Percentiles rank a stretch among this genome's conserved stretches.
phyloP scores from a whole-genome alignment of 2,113 vertebrate species.

The Petrocephalus zakoni region DNA sequence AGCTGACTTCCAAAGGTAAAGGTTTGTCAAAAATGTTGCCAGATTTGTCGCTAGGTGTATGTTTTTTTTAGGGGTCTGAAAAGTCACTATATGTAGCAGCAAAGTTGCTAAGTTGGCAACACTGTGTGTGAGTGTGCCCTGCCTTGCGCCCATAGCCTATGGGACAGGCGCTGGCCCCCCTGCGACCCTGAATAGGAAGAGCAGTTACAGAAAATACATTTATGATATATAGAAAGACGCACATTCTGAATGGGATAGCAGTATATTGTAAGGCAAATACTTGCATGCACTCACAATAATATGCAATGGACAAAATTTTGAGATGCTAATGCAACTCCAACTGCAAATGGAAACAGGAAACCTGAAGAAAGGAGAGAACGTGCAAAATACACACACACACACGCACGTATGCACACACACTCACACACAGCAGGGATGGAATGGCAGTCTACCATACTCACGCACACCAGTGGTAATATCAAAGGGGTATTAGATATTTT shows the following conservation, averaged over 20 bases:
- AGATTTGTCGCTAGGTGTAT: too few species aligned
- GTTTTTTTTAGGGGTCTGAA: too few species aligned
- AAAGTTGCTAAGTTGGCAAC: too few species aligned
- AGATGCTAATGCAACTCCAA: neutral
- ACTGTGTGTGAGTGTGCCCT: neutral
- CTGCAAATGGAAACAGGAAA: neutral
- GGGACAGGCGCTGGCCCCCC: neutral
- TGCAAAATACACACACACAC: neutral
- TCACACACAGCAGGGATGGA: neutral
- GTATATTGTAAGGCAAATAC: neutral
- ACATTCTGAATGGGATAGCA: neutral
- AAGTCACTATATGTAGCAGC: too few species aligned
- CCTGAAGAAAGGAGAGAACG: neutral
- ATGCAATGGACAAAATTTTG: neutral
- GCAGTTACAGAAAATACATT: neutral
- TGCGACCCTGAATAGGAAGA: neutral
- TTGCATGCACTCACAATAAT: neutral
- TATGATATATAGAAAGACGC: neutral
- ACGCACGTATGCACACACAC: too few species aligned
- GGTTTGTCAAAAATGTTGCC: too few species aligned
- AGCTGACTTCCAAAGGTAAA: too few species aligned
- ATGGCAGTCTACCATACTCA: neutral
- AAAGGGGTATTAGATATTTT: neutral
- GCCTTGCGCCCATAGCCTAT: neutral
- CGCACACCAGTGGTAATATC: neutral